Base-by-base conservation (phyloP, 1,140 invertebrate genomes). In the Ceratina australensis region DNA sequence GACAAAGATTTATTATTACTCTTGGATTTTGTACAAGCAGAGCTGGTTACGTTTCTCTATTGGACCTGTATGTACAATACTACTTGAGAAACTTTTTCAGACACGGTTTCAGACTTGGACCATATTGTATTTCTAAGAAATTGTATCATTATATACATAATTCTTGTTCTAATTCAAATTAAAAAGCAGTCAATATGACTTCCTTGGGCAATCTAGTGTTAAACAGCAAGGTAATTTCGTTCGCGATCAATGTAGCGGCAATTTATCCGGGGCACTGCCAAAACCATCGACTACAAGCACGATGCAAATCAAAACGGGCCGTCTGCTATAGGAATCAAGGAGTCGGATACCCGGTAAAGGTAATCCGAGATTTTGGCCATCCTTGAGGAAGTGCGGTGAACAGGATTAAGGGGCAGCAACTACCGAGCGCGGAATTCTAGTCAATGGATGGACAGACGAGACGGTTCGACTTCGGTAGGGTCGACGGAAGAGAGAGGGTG, bases 381-480 rank as follows among this genome's bases (percentile, higher is more conserved):
- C 72, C 64, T 79, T 42, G 72, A 75, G 72, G 22, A 67, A 65
- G 1, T 26, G 20, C n/a, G 18, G 13, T 22, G 78, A 65, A 76
- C 54, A 50, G 47, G 63, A 79, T 79, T 79, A 80, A 82, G 63
- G 24, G 61, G 16, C 20, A 73, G 54, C 74, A 66, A 73, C 61
- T 22, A 20, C 68, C 20, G 42, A 33, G 2, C 2, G 10, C n/a
- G 76, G 85, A 87, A 89, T 89, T 88, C 83, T 85, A 79, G 59
- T 78, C 73, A 80, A 83, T 85, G 56, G 82, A 84, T 72, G 81
- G 82, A 86, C 80, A 56, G 85, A 84, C 71, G 81, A 88, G 85
- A 64, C 54, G 84, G 84, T 90, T 89, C 87, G 86, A 87, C 78
- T 82, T 79, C 26, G 67, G 49, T 74, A 84, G 72, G 82, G 77